These are phyloP conservation scores for Eretmochelys imbricata DNA, from an alignment of 2,113 vertebrate species.

Conservation along the genomic window DNA sequence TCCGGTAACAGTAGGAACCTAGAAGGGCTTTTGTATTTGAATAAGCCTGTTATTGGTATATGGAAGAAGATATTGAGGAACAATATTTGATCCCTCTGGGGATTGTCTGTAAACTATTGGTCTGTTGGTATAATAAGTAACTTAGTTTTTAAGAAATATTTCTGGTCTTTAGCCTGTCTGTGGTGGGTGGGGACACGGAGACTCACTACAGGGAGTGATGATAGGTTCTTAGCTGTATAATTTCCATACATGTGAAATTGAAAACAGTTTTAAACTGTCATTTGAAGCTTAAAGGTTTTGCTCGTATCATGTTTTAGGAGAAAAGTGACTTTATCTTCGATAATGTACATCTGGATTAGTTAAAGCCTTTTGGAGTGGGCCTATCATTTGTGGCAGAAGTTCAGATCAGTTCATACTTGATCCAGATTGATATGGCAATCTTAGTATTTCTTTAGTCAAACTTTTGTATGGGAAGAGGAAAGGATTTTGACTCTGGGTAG, in stretches of 20 bases:
- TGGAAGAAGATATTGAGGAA: not conserved
- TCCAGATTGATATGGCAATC: not conserved
- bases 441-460: not conserved
- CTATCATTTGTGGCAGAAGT: not conserved
- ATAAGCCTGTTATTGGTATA: not conserved
- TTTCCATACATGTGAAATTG: not conserved
- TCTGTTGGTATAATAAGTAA: no score
- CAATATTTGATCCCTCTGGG: not conserved
- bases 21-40: not conserved
- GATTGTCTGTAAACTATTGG: not conserved
- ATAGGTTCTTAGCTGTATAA: not conserved
- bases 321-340: not conserved
- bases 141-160: no score
- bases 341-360: not conserved
- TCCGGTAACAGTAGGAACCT: not conserved
- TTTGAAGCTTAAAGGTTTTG: not conserved
- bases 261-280: not conserved
- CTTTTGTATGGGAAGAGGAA: not conserved
- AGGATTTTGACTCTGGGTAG: not conserved
- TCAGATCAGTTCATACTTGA: not conserved
- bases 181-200: not conserved
- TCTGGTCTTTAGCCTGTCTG: not conserved
- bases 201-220: not conserved
- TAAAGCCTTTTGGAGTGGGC: not conserved
- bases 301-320: not conserved